Evolutionary conservation across 2,888 invertebrate genomes (phyloP).

Genomic region (Synergus umbraculus): DNA sequence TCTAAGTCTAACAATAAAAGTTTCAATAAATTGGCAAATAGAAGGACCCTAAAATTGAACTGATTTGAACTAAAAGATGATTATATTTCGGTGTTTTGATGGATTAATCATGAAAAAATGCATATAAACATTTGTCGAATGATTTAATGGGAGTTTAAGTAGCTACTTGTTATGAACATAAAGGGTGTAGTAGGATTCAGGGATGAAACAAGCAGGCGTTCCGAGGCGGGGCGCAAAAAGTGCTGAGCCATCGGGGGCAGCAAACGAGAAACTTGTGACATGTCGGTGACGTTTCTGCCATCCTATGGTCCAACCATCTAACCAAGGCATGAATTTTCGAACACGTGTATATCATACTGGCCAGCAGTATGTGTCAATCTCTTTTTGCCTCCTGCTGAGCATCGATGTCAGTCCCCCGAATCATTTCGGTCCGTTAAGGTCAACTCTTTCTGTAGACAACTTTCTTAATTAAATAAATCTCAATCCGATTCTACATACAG

Average conservation of each 20-base stretch:
- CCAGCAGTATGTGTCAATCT: constrained; percentile 60
- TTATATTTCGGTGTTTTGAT: neutral
- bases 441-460: constrained; percentile 46
- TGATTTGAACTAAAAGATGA: neutral
- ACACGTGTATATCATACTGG: constrained; percentile 54
- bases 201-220: constrained; percentile 61
- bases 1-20: constrained; percentile 26
- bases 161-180: neutral
- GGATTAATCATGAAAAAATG: no score
- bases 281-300: constrained; percentile 55
- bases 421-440: constrained; percentile 32
- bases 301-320: constrained; percentile 47
- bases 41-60: neutral
- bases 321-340: constrained; percentile 55
- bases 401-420: constrained; percentile 46
- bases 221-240: constrained; percentile 74
- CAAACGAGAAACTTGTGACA: constrained; percentile 57
- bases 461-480: constrained; percentile 50
- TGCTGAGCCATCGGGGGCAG: constrained; percentile 71
- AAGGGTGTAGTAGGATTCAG: constrained; percentile 31
- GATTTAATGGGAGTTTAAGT: neutral
- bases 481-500: neutral
- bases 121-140: no score
- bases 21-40: neutral
- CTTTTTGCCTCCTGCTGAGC: constrained; percentile 56